These are phyloP conservation scores for Agrochola lota DNA, from an alignment of 2,888 invertebrate species.

Conservation along the genomic window DNA sequence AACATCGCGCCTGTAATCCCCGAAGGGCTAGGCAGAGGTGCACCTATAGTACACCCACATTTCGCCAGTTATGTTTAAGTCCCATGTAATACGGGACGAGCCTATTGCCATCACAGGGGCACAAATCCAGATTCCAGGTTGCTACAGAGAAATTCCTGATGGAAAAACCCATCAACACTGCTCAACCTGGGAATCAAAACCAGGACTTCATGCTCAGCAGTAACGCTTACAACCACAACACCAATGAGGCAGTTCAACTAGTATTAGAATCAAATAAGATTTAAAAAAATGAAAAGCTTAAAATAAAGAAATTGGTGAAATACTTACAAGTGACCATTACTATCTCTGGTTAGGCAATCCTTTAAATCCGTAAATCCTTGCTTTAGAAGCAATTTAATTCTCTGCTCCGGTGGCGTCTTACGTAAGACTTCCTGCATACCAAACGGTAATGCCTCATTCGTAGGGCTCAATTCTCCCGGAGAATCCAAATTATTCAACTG, in stretches of 20 bases:
- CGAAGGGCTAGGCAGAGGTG: background rate
- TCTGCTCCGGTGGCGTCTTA: conserved; percentile 34
- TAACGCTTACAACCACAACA: no score
- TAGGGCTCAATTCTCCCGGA: conserved; percentile 26
- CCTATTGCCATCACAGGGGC: no score
- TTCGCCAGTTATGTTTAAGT: no score
- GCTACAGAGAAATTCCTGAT: background rate
- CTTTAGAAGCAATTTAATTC: conserved; percentile 72
- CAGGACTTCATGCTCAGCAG: background rate
- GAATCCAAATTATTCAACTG: conserved; percentile 73
- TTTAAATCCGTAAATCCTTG: conserved; percentile 79
- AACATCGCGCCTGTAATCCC: background rate
- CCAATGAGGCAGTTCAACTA: background rate
- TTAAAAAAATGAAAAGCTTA: background rate
- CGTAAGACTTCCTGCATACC: conserved; percentile 31
- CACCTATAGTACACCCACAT: no score
- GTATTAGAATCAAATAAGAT: background rate
- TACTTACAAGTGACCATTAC: conserved; percentile 84
- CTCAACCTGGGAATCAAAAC: background rate
- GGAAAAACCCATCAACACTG: background rate
- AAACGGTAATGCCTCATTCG: conserved; percentile 3
- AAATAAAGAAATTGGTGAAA: conserved; percentile 8
- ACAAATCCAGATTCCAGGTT: background rate
- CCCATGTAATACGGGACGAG: background rate
- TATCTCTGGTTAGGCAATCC: conserved; percentile 73